Evolutionary conservation across 2,113 vertebrate genomes (phyloP).

Genomic region (Sigmodon hispidus): DNA sequence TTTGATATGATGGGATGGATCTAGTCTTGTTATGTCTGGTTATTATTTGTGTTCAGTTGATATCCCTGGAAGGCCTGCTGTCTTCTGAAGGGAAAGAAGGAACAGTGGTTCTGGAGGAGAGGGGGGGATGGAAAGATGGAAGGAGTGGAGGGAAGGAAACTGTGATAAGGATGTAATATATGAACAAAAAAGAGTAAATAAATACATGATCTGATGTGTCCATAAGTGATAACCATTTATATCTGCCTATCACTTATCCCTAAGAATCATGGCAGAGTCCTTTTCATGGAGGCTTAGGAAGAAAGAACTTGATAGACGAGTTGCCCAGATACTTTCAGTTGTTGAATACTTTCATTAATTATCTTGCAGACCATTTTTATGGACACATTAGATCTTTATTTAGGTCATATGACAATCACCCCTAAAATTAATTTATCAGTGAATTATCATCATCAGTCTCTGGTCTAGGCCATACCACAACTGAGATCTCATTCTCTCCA

Average conservation of each 20-base stretch:
- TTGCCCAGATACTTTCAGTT: neutral
- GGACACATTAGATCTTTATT: neutral
- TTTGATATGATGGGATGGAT: neutral
- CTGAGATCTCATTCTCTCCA: neutral
- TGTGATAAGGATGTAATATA: neutral
- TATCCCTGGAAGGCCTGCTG: neutral
- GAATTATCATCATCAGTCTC: too few species aligned
- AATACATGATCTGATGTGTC: too few species aligned
- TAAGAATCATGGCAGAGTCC: neutral
- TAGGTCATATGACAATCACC: neutral
- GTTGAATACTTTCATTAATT: neutral
- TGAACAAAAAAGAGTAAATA: neutral
- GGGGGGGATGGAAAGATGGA: too few species aligned
- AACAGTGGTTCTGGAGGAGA: neutral
- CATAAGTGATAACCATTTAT: too few species aligned
- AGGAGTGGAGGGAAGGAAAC: neutral
- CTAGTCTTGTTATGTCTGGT: neutral
- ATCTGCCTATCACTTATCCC: neutral
- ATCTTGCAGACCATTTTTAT: neutral
- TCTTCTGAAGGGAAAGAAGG: neutral
- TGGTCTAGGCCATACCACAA: neutral
- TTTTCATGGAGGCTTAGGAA: neutral
- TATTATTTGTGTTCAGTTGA: neutral
- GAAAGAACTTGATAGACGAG: neutral
- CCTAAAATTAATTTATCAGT: neutral